Conservation (phyloP, 2,113 vertebrate species). For the Harpagus bidentatus region DNA sequence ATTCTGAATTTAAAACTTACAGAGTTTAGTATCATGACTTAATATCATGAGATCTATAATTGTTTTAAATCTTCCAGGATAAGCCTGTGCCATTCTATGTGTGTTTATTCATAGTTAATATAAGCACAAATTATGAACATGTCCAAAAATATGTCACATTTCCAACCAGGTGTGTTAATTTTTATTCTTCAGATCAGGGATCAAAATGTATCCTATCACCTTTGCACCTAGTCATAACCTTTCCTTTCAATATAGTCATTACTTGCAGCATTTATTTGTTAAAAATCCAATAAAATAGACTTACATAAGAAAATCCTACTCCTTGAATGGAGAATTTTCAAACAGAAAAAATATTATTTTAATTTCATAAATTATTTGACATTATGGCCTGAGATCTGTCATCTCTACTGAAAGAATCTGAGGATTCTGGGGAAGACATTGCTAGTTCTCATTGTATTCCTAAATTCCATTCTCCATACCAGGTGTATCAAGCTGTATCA, state of each 20-base stretch:
- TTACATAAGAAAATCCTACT: background rate
- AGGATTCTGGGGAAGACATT: background rate
- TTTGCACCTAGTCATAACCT: background rate
- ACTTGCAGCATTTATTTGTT: background rate
- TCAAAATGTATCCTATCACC: background rate
- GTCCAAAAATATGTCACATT: background rate
- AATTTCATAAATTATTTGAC: background rate
- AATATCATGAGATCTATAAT: background rate
- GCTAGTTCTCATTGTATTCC: background rate
- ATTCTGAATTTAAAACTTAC: background rate
- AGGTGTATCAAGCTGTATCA: background rate
- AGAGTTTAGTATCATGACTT: background rate
- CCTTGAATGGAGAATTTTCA: background rate
- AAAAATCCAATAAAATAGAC: background rate
- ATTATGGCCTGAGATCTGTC: background rate
- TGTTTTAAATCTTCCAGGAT: background rate
- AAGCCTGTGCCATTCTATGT: background rate
- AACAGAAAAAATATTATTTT: background rate
- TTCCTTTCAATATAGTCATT: background rate
- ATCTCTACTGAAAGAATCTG: background rate
- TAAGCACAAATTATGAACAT: background rate
- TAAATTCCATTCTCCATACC: background rate
- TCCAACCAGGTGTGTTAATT: background rate
- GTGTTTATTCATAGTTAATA: background rate
- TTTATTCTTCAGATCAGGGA: background rate